Evolutionary conservation across 2,888 invertebrate genomes (phyloP).

Genomic region (Brenthis daphne): DNA sequence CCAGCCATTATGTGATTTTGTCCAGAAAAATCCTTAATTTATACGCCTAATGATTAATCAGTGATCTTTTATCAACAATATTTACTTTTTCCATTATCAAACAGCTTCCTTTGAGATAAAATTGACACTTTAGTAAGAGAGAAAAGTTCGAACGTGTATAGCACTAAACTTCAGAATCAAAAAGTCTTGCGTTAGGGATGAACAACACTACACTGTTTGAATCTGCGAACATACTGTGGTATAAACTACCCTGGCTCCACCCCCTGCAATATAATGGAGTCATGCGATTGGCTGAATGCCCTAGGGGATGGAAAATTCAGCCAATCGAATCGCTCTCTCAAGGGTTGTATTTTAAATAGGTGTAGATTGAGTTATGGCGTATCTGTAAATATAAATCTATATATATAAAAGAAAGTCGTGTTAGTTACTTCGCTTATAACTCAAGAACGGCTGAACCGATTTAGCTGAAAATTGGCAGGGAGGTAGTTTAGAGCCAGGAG

Average conservation of each 20-base stretch:
- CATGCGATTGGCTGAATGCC: conserved; percentile 60
- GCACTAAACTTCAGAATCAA: conserved; percentile 36
- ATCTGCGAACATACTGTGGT: conserved; percentile 62
- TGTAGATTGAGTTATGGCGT: conserved; percentile 79
- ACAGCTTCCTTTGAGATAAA: not conserved
- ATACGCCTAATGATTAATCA: not conserved
- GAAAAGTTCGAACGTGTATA: conserved; percentile 32
- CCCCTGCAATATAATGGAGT: conserved; percentile 56
- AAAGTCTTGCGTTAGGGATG: conserved; percentile 51
- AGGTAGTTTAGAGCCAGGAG: too few relatives aligned
- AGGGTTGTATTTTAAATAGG: conserved; percentile 71
- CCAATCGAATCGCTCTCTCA: conserved; percentile 60
- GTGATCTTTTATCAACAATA: not conserved
- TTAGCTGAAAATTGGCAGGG: too few relatives aligned
- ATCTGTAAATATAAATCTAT: conserved; percentile 68
- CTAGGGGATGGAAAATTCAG: conserved; percentile 68
- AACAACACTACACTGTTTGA: conserved; percentile 65
- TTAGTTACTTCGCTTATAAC: too few relatives aligned
- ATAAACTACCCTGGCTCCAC: conserved; percentile 76
- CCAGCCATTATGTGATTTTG: conserved; percentile 85
- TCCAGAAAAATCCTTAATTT: not conserved
- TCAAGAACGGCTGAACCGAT: too few relatives aligned
- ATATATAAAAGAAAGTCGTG: too few relatives aligned
- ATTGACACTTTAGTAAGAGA: conserved; percentile 6
- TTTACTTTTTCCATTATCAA: too few relatives aligned